These are phyloP conservation scores for Chelon auratus DNA, from an alignment of 2,797 vertebrate genomes.

Conservation along the genomic window DNA sequence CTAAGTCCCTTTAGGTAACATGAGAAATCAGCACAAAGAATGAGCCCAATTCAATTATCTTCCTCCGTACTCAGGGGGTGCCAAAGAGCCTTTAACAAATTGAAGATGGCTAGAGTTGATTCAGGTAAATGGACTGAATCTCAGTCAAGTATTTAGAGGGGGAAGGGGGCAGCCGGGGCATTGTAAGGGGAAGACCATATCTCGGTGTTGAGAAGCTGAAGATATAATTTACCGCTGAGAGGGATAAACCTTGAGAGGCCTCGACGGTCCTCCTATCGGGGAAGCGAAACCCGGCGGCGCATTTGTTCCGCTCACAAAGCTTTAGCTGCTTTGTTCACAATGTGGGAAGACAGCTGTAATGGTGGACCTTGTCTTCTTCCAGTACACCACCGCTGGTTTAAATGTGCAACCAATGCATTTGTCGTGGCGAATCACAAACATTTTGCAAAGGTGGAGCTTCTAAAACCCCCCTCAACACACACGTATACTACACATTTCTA, in stretches of 20 bases:
- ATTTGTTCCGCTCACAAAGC: constrained; percentile 58
- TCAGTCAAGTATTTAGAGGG: constrained; percentile 54
- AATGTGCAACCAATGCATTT: constrained; percentile 65
- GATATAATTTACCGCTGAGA: constrained; percentile 57
- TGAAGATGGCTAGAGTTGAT: constrained; percentile 72
- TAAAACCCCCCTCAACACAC: constrained; percentile 15
- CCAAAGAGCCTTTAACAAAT: constrained; percentile 74
- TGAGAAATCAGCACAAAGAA: constrained; percentile 72
- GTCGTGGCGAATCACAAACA: constrained; percentile 57
- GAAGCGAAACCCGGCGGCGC: constrained; percentile 13
- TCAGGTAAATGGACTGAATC: constrained; percentile 74
- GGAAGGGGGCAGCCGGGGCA: constrained; percentile 17
- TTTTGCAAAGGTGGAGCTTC: constrained; percentile 38
- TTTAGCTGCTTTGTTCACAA: constrained; percentile 56
- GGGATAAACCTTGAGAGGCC: constrained; percentile 44
- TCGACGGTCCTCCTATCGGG: constrained; percentile 25
- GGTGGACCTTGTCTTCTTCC: constrained; percentile 48
- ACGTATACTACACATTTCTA: constrained; percentile 33
- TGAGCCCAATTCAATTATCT: constrained; percentile 78
- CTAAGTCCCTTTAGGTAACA: constrained; percentile 64
- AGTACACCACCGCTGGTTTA: constrained; percentile 31
- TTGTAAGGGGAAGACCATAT: constrained; percentile 26
- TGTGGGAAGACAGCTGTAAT: constrained; percentile 66
- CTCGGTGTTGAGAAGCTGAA: constrained; percentile 47
- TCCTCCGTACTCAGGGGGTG: constrained; percentile 33